Base-by-base conservation (phyloP, 2,888 invertebrate genomes). In the Diaphora mendica region DNA sequence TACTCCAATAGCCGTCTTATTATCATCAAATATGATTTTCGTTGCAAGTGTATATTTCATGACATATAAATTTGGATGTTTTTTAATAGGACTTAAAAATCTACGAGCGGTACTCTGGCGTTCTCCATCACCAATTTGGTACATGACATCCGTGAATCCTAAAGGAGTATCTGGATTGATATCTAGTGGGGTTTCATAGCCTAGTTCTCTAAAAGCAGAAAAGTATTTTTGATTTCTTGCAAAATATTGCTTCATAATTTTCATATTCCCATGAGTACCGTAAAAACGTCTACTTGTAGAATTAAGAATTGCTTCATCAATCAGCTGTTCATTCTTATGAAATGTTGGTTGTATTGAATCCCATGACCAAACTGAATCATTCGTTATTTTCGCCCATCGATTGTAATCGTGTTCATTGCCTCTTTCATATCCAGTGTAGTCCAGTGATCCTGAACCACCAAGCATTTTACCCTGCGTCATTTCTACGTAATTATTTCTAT, bases 401-500 rank as follows among this genome's bases (percentile, higher is more conserved):
- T 73, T 51, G n/a, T 64, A 73, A n/a, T 68, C 72, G 4, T 68
- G 33, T 30, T 62, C 15, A 55, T 64, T 48, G 8, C 72, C 72
- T 39, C 51, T 11, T 9, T 23, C n/a, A 3, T 73, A 68, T 3
- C 30, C 30, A 30, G 64, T 64, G 17, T 64, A 66, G 8, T 64
- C 64, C 35, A 68, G 42, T 0, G 68, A 67, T 9, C 68, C 39
- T 15, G 64, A 17, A 8, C 72, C 72, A 17, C 72, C 72, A 39
- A 73, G 62, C 72, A 73, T 73, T 48, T 66, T 73, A 48, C 72
- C 72, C n/a, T 42, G 26, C n/a, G 68, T 73, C 39, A 72, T 51
- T 8, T 26, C 39, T 9, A 93, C 83, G 79, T 96, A 96, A 74
- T 66, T 30, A 20, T 64, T n/a, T 30, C 20, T 64, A 20, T 42